Evolutionary conservation across 2,113 vertebrate species (phyloP), one percentile per base, ranked within the genome.

Genomic region (Diglossa brunneiventris): DNA sequence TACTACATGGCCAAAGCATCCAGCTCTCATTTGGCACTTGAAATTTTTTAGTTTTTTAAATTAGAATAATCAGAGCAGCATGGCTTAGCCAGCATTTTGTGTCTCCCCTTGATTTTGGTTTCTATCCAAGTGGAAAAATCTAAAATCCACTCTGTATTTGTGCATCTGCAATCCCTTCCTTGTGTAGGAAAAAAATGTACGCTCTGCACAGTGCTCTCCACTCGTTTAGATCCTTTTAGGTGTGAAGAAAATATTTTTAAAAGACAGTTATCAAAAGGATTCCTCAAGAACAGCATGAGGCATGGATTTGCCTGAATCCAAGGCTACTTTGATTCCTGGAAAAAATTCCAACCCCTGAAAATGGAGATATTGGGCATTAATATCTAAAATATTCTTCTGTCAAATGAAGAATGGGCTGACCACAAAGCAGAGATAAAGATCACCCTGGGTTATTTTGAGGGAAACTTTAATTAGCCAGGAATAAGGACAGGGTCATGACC

Each of bases 231-330:
- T 50, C 27, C 7, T 8, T 52, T 13, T 9, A 81, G 31, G 37
- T 7, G 14, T 27, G 88, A 68, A 63, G 42, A 26, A 39, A 49
- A 56, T 12, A 31, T 37, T 56, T 46, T 7, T 8, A 35, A 47
- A 64, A 49, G 24, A 33, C 14, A 53, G 2, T 20, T 61, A 15
- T 33, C 33, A 39, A 35, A 72, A 63, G 4, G 14, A n/a, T 15
- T 17, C 63, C 30, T 33, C 58, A 61, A 11, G 44, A 44, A 7
- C 3, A 22, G 22, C 1, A 2, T 15, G 1, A 21, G 24, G 6
- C 35, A 0, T 0, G 14, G 33, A 41, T 39, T 59, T 81, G 58
- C 42, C 78, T 12, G 42, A 77, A 72, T 27, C 31, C 33, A 21
- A 62, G 42, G 42, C 6, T 27, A 2, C 3, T 30, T 44, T 35